Evolutionary conservation across 2,797 vertebrate genomes (phyloP).

Genomic region (Macrochelys suwanniensis): DNA sequence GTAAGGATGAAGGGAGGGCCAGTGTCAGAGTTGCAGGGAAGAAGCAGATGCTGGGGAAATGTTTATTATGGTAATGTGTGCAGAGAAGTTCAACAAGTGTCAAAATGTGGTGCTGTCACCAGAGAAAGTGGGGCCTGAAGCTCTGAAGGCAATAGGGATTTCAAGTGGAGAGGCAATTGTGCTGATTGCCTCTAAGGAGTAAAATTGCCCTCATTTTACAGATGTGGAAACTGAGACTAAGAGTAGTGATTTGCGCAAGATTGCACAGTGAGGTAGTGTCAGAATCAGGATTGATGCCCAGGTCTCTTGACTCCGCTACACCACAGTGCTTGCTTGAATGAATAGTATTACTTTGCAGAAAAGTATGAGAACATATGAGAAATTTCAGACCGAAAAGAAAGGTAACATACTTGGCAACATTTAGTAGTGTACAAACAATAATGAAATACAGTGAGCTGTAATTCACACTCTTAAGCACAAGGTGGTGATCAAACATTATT

Average conservation of each 20-base stretch:
- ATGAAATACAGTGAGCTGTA: not conserved
- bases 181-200: not conserved
- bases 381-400: not conserved
- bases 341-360: not conserved
- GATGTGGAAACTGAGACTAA: not conserved
- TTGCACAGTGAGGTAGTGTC: not conserved
- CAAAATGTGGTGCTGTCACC: not conserved
- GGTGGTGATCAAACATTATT: not conserved
- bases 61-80: not conserved
- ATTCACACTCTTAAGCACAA: not conserved
- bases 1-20: not conserved
- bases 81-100: not conserved
- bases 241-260: not conserved
- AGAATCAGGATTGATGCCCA: not conserved
- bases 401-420: not conserved
- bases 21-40: not conserved
- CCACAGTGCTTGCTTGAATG: not conserved
- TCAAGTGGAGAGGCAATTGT: not conserved
- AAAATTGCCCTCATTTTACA: not conserved
- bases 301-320: not conserved
- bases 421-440: not conserved
- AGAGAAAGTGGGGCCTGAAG: not conserved
- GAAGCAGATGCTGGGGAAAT: not conserved
- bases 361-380: not conserved
- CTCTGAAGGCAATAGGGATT: not conserved